phyloP scores from a whole-genome alignment of 2,888 invertebrate genomes.

The Rugalucina vietnamica region DNA sequence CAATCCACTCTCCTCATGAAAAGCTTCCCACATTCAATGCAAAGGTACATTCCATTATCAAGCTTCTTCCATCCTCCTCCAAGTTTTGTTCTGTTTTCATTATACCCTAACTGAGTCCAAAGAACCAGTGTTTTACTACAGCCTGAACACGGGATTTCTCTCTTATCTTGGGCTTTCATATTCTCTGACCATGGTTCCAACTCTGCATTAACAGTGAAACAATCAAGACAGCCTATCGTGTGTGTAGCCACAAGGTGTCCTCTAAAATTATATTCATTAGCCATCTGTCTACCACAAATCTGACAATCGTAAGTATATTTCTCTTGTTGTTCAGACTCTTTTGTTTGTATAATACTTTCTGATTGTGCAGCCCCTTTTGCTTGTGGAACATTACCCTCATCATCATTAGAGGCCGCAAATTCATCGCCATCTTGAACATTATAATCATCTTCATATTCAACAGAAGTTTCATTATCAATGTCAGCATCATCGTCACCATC shows the following conservation, averaged over 20 bases:
- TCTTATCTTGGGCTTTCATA: background rate
- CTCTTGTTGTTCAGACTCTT: too few species aligned
- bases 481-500: background rate
- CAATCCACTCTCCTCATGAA: background rate
- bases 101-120: background rate
- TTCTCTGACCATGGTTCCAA: background rate
- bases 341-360: too few species aligned
- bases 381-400: too few species aligned
- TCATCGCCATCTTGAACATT: too few species aligned
- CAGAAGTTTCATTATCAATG: too few species aligned
- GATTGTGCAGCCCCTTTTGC: too few species aligned
- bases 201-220: background rate
- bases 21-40: background rate
- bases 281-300: background rate
- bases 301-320: background rate
- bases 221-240: background rate
- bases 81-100: background rate
- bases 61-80: background rate
- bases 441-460: too few species aligned
- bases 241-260: background rate
- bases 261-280: background rate
- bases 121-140: background rate
- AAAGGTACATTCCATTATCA: background rate
- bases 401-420: too few species aligned
- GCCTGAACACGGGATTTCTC: background rate